Base-by-base conservation (phyloP, 2,888 invertebrate species). In the Acleris holmiana region DNA sequence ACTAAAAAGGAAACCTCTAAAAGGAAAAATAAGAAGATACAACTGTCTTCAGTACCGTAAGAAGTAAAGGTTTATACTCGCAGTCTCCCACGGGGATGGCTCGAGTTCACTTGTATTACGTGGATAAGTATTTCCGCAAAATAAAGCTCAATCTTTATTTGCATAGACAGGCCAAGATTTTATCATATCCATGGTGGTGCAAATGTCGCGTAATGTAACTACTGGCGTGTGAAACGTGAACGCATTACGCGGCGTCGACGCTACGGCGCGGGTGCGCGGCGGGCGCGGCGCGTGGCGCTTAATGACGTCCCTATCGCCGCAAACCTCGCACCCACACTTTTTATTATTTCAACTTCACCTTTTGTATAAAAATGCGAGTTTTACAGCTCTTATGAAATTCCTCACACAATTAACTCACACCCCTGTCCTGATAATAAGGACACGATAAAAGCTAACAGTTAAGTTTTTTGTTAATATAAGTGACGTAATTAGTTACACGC, bases 331-430 rank as follows among this genome's bases (percentile, higher is more conserved):
- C 82, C 83, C 83, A 77, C 74, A 68, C 76, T 79, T 83, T 86
- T 86, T 85, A 86, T 81, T 85, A 84, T 88, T 87, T 80, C 79
- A 84, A 87, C 84, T 85, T 87, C 83, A 88, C 85, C 84, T 87
- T 88, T 86, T 85, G 86, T 86, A 79, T 83, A 83, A 83, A 83
- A 84, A 85, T 84, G 83, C 76, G 80, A 86, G 81, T 87, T 90
- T 89, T 88, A 89, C 86, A 76, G 84, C 86, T 83, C 84, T 85
- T 86, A 85, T 83, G 79, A 83, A 86, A 86, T 86, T 85, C 83
- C 85, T 87, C 84, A 86, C 87, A 85, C 88, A 85, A 88, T 89
- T 85, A 88, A 88, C 79, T 83, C 77, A 73, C 82, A 79, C 86
- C 84, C 79, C 73, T n/a, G n/a, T 70, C 78, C 67, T 71, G 75